Evolutionary conservation across 1,140 invertebrate genomes (phyloP), one percentile per base, ranked within the genome.

Genomic region (Drosophila varians): DNA sequence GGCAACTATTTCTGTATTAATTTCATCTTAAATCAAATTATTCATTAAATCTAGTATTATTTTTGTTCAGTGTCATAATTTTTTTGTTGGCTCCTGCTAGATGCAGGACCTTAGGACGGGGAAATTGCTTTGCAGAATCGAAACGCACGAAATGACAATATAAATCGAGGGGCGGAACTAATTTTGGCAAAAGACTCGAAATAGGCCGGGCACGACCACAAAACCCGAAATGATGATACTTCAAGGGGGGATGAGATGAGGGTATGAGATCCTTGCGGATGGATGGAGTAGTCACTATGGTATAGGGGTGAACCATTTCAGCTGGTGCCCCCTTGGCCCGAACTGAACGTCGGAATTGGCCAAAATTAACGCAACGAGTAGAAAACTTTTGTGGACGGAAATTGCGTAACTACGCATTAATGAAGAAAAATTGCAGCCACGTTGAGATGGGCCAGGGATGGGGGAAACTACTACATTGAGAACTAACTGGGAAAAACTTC

Each of bases 111-210:
- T n/a, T 61, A 9, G 34, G 14, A 31, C n/a, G 48, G 64, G 53
- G 68, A 86, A 87, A 86, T 86, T 86, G 82, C 82, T 86, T 77
- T 86, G 74, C 82, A 86, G 82, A 86, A 87, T 86, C 82, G 82
- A 86, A 86, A 86, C 82, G 82, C 77, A 86, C 82, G 77, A 87
- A 86, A 86, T 87, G 82, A 86, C 82, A 86, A 86, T 87, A 86
- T 86, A 86, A 86, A 86, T 86, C 82, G 82, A 87, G 82, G 82
- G 82, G 82, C 82, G 82, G 82, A 86, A 82, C 82, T 86, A 87
- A 86, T 86, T 86, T 68, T 87, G 77, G 82, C 83, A 77, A 87
- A 87, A 86, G 82, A 86, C 82, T 86, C 62, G 77, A 87, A 87
- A 86, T 87, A 87, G 82, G 82, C 82, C 52, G 83, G 56, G 42